phyloP scores from a whole-genome alignment of 30 jellyfish, hydroid and myxozoan species.

The Hydra vulgaris region DNA sequence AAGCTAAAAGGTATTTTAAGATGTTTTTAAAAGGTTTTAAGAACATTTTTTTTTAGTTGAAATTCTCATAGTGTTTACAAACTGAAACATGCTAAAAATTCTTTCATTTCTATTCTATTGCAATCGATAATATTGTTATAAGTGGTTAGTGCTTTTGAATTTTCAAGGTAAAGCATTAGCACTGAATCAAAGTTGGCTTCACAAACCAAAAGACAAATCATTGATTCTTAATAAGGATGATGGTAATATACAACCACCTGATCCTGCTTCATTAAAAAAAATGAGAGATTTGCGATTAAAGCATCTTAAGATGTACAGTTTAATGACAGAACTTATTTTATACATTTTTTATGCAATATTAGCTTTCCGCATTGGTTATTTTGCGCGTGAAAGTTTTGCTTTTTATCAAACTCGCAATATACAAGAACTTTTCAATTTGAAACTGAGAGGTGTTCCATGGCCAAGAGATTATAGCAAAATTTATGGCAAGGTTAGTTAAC shows the following conservation, averaged over 20 bases:
- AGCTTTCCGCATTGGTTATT: slow-evolving; percentile 52
- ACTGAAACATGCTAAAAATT: too few relatives aligned
- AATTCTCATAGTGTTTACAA: too few relatives aligned
- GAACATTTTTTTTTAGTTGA: too few relatives aligned
- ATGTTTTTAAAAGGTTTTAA: too few relatives aligned
- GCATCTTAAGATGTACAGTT: slow-evolving; percentile 78
- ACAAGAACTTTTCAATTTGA: slow-evolving; percentile 40
- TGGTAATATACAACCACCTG: slow-evolving; percentile 72
- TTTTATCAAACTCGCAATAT: slow-evolving; percentile 61
- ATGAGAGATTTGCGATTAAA: slow-evolving; percentile 69
- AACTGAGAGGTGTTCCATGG: neutral
- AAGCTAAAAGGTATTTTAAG: too few relatives aligned
- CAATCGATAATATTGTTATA: too few relatives aligned
- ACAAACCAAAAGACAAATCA: slow-evolving; percentile 43
- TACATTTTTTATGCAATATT: slow-evolving; percentile 52
- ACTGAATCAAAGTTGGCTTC: slow-evolving; percentile 84
- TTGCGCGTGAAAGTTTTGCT: slow-evolving; percentile 61
- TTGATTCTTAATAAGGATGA: slow-evolving; percentile 6
- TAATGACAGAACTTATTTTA: slow-evolving; percentile 52
- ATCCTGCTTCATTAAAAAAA: slow-evolving; percentile 35
- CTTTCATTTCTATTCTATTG: too few relatives aligned
- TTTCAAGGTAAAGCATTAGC: slow-evolving; percentile 64
- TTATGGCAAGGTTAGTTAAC: neutral
- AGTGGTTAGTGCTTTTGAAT: too few relatives aligned
- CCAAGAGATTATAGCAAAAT: neutral